phyloP scores from a whole-genome alignment of 2,888 invertebrate genomes.

The Laspeyria flexula region DNA sequence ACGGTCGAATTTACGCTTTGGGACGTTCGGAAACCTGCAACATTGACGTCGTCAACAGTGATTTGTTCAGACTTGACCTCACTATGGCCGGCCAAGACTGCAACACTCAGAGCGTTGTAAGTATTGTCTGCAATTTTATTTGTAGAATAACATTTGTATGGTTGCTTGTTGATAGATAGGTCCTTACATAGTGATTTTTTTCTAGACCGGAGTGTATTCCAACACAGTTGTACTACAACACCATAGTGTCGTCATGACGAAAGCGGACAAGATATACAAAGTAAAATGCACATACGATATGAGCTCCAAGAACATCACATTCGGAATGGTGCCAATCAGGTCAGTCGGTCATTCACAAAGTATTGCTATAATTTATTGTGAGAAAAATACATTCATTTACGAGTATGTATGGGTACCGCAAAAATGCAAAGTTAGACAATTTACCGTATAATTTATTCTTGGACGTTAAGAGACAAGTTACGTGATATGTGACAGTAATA shows the following conservation, averaged over 20 bases:
- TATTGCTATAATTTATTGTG: constrained; percentile 40
- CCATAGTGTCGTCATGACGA: constrained; percentile 98
- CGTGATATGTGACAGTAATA: constrained; percentile 62
- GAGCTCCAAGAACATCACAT: constrained; percentile 98
- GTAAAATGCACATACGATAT: constrained; percentile 98
- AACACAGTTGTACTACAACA: constrained; percentile 98
- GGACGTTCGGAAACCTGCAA: constrained; percentile 98
- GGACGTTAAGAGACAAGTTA: constrained; percentile 51
- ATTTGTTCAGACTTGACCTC: constrained; percentile 95
- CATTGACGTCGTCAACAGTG: constrained; percentile 96
- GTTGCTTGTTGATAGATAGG: too few species aligned
- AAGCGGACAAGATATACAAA: constrained; percentile 98
- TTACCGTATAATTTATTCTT: constrained; percentile 61
- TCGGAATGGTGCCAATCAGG: constrained; percentile 99
- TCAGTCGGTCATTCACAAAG: constrained; percentile 63
- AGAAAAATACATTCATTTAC: constrained; percentile 34
- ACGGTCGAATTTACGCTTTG: constrained; percentile 96
- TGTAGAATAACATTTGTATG: too few species aligned
- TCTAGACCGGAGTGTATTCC: constrained; percentile 95
- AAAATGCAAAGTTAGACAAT: constrained; percentile 48
- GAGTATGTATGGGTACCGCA: constrained; percentile 25
- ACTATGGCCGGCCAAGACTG: constrained; percentile 98
- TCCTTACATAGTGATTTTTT: constrained; percentile 53
- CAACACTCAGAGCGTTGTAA: constrained; percentile 97
- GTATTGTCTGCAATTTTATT: constrained; percentile 58